A percentile compares a stretch with the other conserved stretches of the same genome.
Evolutionary conservation across 2,113 vertebrate genomes (phyloP).

Genomic region (Chloroceryle aenea): DNA sequence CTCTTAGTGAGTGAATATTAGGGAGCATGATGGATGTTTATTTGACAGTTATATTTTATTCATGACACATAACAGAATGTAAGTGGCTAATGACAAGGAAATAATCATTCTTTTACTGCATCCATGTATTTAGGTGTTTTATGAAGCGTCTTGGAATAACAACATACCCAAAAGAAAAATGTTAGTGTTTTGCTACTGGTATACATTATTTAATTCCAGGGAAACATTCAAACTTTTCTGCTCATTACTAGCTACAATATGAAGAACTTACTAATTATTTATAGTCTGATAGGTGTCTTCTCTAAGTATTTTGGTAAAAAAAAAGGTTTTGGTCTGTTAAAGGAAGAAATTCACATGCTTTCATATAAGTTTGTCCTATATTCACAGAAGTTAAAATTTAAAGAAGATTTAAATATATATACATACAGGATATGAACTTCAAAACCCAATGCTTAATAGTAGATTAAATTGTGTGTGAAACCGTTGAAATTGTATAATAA

Average conservation of each 20-base stretch:
- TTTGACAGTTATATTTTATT: slow-evolving; percentile 11
- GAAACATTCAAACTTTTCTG: not conserved
- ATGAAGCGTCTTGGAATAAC: not conserved
- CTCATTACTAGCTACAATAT: not conserved
- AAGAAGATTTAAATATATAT: not conserved
- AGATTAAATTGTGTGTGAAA: not conserved
- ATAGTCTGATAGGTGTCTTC: not conserved
- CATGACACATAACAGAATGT: not conserved
- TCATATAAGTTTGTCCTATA: not conserved
- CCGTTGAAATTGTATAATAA: not conserved
- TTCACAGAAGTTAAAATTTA: not conserved
- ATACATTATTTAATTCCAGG: not conserved
- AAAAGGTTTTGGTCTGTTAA: fast-evolving
- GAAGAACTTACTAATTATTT: not conserved
- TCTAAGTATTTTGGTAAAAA: not conserved
- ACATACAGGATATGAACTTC: not conserved
- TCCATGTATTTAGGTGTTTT: not conserved
- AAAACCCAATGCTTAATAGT: not conserved
- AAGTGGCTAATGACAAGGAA: not conserved
- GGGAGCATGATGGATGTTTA: not conserved
- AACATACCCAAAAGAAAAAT: not conserved
- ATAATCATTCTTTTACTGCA: not conserved
- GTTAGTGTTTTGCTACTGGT: not conserved
- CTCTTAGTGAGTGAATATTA: not conserved
- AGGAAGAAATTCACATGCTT: not conserved